phyloP scores from a whole-genome alignment of 2,113 vertebrate genomes.

The Tachysurus fulvidraco region DNA sequence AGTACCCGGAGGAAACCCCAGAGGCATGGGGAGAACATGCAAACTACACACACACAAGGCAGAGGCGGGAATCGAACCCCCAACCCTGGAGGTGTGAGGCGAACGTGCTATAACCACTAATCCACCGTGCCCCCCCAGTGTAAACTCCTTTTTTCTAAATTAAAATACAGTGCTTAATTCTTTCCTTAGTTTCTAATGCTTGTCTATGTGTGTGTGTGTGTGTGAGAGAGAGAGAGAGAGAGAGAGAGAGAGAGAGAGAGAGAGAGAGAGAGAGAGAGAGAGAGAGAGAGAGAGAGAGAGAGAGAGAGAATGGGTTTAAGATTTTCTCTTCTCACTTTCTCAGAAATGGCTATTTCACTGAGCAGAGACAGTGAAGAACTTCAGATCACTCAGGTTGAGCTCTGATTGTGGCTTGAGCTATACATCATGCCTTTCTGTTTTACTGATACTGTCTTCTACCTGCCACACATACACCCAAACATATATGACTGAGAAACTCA shows the following conservation, averaged over 20 bases:
- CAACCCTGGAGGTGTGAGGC: no score
- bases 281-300: not conserved
- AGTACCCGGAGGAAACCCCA: no score
- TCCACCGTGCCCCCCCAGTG: no score
- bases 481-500: slow-evolving; percentile 31
- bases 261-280: not conserved
- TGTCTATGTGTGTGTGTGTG: no score
- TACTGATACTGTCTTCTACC: not conserved
- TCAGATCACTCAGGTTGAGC: slow-evolving; percentile 54
- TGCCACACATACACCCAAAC: not conserved
- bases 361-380: slow-evolving; percentile 60
- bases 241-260: not conserved
- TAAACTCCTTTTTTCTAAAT: not conserved
- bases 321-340: not conserved
- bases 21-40: no score
- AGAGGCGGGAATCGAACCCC: no score
- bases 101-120: no score
- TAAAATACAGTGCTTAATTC: no score
- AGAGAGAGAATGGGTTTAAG: not conserved
- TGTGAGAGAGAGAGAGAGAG: not conserved
- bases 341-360: slow-evolving; percentile 47
- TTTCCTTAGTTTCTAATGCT: not conserved
- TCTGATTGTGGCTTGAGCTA: slow-evolving; percentile 44
- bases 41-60: no score
- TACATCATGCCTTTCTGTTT: not conserved